These are phyloP conservation scores for Nomada fabriciana DNA, from an alignment of 2,888 invertebrate genomes.

Conservation along the genomic window DNA sequence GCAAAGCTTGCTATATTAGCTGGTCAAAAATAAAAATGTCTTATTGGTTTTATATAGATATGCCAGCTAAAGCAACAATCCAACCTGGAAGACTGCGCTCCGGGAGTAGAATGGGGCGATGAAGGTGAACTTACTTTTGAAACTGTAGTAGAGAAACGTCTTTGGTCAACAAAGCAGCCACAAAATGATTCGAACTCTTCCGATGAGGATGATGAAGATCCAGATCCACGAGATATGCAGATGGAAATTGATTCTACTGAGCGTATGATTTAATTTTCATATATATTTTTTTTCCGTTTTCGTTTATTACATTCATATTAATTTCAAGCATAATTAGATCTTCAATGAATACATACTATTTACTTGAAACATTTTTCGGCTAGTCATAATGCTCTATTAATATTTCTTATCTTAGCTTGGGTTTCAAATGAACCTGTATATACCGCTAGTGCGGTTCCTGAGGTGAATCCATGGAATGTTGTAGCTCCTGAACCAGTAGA, in stretches of 20 bases:
- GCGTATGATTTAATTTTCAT: slow-evolving; percentile 81
- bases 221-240: slow-evolving; percentile 79
- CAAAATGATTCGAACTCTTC: slow-evolving; percentile 83
- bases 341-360: not conserved
- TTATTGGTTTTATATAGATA: slow-evolving; percentile 65
- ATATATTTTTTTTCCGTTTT: not conserved
- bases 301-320: not conserved
- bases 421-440: slow-evolving; percentile 70
- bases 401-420: slow-evolving; percentile 72
- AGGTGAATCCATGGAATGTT: slow-evolving; percentile 79
- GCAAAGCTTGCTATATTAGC: slow-evolving; percentile 64
- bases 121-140: slow-evolving; percentile 85
- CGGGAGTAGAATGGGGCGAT: slow-evolving; percentile 84
- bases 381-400: not conserved
- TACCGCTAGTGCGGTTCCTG: slow-evolving; percentile 66
- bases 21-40: slow-evolving; percentile 76
- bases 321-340: not conserved
- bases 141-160: slow-evolving; percentile 85
- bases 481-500: slow-evolving; percentile 74
- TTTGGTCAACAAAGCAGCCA: slow-evolving; percentile 79
- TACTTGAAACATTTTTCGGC: not conserved
- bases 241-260: slow-evolving; percentile 85
- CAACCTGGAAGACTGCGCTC: slow-evolving; percentile 76
- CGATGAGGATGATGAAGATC: slow-evolving; percentile 85
- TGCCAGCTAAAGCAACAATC: slow-evolving; percentile 80